Percentiles rank a stretch among this genome's conserved stretches.
These are phyloP conservation scores for Eremobia ochroleuca DNA, from an alignment of 2,888 invertebrate genomes.

Conservation along the genomic window DNA sequence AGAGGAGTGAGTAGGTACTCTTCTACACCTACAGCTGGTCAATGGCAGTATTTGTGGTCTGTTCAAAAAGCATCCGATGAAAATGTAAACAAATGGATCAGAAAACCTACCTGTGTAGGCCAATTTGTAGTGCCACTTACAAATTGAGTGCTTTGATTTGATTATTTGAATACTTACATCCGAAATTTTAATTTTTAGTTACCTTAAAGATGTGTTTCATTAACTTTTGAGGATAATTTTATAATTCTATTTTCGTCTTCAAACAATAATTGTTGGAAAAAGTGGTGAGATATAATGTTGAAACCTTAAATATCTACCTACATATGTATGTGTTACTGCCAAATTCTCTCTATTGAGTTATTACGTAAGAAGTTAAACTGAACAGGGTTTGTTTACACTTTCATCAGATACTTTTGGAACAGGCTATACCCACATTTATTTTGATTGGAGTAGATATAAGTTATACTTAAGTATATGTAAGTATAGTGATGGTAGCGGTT, in stretches of 20 bases:
- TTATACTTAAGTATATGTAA: background rate
- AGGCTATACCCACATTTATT: background rate
- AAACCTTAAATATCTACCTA: background rate
- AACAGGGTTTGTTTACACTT: background rate
- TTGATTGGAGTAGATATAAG: too few relatives aligned
- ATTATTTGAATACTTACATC: too few relatives aligned
- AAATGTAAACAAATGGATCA: background rate
- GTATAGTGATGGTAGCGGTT: background rate
- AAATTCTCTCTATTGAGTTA: background rate
- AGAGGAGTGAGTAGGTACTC: constrained; percentile 1
- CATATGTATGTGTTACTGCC: background rate
- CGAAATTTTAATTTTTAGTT: background rate
- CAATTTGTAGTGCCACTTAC: too few relatives aligned
- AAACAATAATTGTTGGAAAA: background rate
- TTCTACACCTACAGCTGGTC: background rate
- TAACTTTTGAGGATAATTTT: too few relatives aligned
- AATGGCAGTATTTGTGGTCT: background rate
- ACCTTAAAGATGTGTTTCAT: too few relatives aligned
- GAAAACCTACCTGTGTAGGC: background rate
- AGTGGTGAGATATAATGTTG: background rate
- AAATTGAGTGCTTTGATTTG: too few relatives aligned
- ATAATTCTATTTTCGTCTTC: too few relatives aligned
- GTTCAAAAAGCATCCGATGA: background rate
- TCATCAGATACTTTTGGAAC: background rate
- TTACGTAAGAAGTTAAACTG: background rate